Base-by-base conservation (phyloP, 2,113 vertebrate genomes). In the Pardalotus punctatus region DNA sequence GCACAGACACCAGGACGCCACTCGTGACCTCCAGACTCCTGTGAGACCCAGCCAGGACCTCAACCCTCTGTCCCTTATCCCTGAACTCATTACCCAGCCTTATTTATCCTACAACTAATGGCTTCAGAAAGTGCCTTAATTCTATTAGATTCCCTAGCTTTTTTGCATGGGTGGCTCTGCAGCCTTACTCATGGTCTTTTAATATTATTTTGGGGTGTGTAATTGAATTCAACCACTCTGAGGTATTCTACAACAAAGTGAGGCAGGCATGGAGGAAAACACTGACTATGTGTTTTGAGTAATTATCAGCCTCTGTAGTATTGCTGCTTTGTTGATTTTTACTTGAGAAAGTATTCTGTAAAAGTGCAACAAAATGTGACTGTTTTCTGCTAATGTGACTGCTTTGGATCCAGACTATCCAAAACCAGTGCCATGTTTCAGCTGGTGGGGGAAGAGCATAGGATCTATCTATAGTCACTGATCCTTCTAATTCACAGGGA, bases 401-500 rank as follows among this genome's bases (percentile, higher is more conserved):
- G 66, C 65, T 40, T 2, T 70, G 64, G 64, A 73, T 42, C 58
- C 64, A 71, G 79, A 64, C 51, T 56, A 50, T 40, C 38, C 3
- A 2, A 81, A 88, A 93, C 31, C 76, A 88, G 54, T 45, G 58
- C 62, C 54, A 62, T 5, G 2, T 53, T 81, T 88, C n/a, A 76
- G 56, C 40, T 82, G 80, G 48, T 31, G 29, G 57, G 72, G 43
- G 54, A 72, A 66, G 84, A 86, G 60, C 27, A 43, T 11, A 48
- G 76, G n/a, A 78, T 92, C 86, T 90, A 57, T 81, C 88, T 90
- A 64, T 80, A 95, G 85, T 43, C 71, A 92, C 70, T 53, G 81
- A 94, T 90, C 62, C 62, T 65, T 79, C 77, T 89, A 92, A 93
- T 94, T 94, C 86, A 69, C 31, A 35, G 93, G 70, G 88, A 92